phyloP scores from a whole-genome alignment of 2,797 vertebrate genomes.

The Gambelia wislizenii region DNA sequence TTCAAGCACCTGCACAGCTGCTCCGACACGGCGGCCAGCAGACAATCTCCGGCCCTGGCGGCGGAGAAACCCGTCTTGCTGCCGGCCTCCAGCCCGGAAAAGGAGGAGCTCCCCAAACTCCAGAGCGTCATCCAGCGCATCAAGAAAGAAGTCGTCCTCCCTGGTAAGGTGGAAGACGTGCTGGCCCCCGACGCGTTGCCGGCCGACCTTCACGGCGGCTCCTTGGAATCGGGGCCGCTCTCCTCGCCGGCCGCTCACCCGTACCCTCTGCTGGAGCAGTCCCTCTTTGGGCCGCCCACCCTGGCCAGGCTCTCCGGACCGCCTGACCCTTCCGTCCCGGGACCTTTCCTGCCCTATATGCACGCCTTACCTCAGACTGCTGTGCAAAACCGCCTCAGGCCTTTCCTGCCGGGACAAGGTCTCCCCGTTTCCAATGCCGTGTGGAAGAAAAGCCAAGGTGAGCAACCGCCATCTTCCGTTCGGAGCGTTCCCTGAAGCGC shows the following conservation, averaged over 20 bases:
- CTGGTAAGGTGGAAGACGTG: conserved; percentile 4
- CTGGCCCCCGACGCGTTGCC: conserved; percentile 36
- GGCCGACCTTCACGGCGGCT: conserved; percentile 28
- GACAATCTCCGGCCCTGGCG: conserved; percentile 44
- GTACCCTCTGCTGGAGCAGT: conserved; percentile 72
- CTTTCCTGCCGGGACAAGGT: conserved; percentile 71
- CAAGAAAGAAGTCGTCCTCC: conserved; percentile 50
- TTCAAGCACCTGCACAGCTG: conserved; percentile 95
- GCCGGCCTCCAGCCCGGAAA: conserved; percentile 57
- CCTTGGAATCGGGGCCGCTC: conserved; percentile 58
- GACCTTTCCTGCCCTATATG: conserved; percentile 69
- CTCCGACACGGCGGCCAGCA: conserved; percentile 76
- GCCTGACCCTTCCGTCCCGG: conserved; percentile 55
- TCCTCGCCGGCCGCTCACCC: conserved; percentile 60
- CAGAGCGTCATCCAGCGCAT: conserved; percentile 49
- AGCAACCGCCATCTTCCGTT: conserved; percentile 48
- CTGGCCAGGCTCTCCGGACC: conserved; percentile 67
- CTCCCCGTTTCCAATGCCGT: conserved; percentile 79
- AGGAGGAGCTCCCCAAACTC: conserved; percentile 60
- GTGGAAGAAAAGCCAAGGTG: conserved; percentile 95
- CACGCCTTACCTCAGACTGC: conserved; percentile 70
- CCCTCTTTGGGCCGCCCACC: conserved; percentile 59
- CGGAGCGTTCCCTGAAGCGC: no score
- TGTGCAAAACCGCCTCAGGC: conserved; percentile 76
- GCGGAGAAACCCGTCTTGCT: conserved; percentile 31